Conservation (phyloP, 2,113 vertebrate species). For the Lagopus leucura region DNA sequence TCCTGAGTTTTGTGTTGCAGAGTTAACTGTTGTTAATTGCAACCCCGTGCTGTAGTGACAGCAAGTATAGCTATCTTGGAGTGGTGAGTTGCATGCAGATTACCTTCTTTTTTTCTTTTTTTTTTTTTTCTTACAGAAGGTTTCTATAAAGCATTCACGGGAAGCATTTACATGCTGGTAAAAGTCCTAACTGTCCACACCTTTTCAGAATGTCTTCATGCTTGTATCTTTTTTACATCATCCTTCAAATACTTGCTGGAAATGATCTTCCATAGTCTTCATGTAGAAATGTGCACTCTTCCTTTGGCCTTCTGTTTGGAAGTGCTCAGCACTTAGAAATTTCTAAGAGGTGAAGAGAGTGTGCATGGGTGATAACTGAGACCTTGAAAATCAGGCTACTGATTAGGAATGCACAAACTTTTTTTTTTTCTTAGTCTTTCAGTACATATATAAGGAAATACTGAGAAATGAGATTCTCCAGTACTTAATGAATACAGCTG, state of each 20-base stretch:
- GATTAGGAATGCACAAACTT: not conserved
- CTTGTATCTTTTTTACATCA: not conserved
- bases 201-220: not conserved
- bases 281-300: not conserved
- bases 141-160: not conserved
- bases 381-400: slow-evolving; percentile 51
- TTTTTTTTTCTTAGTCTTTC: not conserved
- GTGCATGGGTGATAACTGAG: not conserved
- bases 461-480: not conserved
- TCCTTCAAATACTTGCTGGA: not conserved
- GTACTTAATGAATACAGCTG: not conserved
- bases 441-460: not conserved
- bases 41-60: not conserved
- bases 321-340: not conserved
- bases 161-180: not conserved
- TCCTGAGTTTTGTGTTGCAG: not conserved
- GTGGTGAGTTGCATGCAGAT: not conserved
- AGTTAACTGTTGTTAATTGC: not conserved
- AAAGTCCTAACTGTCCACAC: not conserved
- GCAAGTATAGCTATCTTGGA: not conserved
- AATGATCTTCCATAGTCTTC: not conserved
- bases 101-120: not conserved
- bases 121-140: not conserved
- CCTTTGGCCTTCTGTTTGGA: not conserved
- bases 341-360: not conserved